Percentiles rank a stretch among this genome's conserved stretches.
Evolutionary conservation across 2,888 invertebrate genomes (phyloP).

Genomic region (Apotomis betuletana): DNA sequence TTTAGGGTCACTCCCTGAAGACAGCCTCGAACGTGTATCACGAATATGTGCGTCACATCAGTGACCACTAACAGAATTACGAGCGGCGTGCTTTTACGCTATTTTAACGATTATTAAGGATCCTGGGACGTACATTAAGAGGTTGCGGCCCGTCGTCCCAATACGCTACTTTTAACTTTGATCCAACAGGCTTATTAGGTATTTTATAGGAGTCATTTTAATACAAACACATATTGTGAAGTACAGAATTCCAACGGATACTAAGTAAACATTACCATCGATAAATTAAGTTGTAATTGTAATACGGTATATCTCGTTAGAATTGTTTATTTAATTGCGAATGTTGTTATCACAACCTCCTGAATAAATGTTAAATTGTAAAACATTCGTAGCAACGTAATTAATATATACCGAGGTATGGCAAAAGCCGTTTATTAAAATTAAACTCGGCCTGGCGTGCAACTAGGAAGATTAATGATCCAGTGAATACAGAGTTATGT

Average conservation of each 20-base stretch:
- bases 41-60: constrained; percentile 68
- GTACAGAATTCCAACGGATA: constrained; percentile 9
- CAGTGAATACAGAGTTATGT: constrained; percentile 82
- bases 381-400: constrained; percentile 66
- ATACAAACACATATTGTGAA: neutral
- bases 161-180: constrained; percentile 23
- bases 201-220: neutral
- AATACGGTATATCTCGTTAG: constrained; percentile 14
- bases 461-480: constrained; percentile 83
- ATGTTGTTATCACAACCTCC: constrained; percentile 29
- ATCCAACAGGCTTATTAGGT: neutral
- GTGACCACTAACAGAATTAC: constrained; percentile 69
- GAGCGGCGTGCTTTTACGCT: constrained; percentile 61
- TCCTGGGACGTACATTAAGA: constrained; percentile 47
- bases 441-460: constrained; percentile 79
- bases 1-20: constrained; percentile 67
- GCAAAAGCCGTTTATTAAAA: constrained; percentile 81
- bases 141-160: constrained; percentile 18
- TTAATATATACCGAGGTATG: constrained; percentile 75
- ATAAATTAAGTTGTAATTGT: constrained; percentile 25
- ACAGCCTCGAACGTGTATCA: constrained; percentile 63
- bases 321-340: constrained; percentile 27
- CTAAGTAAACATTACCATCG: constrained; percentile 7
- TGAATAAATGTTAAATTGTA: constrained; percentile 58
- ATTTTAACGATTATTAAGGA: constrained; percentile 63